These are phyloP conservation scores for Spisula solida DNA, from an alignment of 2,888 invertebrate genomes.

Conservation along the genomic window DNA sequence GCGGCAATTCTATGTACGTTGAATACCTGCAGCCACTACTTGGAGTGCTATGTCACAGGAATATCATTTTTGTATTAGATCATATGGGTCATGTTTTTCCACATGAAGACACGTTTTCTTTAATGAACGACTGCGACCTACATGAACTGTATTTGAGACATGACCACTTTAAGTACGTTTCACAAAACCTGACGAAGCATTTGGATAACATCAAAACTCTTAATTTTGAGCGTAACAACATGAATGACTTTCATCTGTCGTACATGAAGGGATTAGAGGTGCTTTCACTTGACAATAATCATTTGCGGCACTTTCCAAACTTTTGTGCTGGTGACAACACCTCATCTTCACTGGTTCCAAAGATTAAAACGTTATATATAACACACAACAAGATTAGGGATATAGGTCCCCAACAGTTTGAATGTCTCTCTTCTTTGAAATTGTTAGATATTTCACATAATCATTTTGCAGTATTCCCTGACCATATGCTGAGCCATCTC, in stretches of 20 bases:
- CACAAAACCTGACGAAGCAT: background rate
- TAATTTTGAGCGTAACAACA: background rate
- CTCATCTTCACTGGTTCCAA: conserved; percentile 12
- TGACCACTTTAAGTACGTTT: background rate
- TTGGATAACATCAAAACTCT: background rate
- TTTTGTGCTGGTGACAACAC: background rate
- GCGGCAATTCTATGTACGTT: background rate
- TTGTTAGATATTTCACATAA: background rate
- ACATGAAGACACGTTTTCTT: background rate
- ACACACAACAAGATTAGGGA: background rate
- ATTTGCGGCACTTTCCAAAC: background rate
- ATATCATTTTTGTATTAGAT: background rate
- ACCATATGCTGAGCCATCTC: background rate
- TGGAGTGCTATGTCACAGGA: background rate
- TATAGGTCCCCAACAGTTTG: background rate
- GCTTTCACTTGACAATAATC: background rate
- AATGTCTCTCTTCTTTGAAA: background rate
- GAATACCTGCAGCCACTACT: background rate
- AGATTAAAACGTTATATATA: background rate
- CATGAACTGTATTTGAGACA: background rate
- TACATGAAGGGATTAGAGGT: background rate
- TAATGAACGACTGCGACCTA: background rate
- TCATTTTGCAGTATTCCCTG: background rate
- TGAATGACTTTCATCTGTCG: background rate
- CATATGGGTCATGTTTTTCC: background rate